Evolutionary conservation across 2,888 invertebrate genomes (phyloP).

Genomic region (Seladonia tumulorum): DNA sequence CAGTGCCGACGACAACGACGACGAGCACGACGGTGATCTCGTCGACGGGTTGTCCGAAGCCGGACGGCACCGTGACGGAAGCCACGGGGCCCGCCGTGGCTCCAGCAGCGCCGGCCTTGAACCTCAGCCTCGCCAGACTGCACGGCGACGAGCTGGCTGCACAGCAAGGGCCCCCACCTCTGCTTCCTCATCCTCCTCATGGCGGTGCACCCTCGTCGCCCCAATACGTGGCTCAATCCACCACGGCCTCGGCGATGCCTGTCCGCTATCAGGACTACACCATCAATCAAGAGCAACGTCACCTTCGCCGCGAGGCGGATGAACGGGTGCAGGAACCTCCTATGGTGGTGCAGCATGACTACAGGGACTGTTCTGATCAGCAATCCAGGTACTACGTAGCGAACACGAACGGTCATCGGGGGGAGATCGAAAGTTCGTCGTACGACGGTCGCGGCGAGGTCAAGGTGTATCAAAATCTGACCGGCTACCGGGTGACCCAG

Average conservation of each 20-base stretch:
- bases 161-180: constrained; percentile 75
- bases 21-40: constrained; percentile 44
- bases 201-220: constrained; percentile 84
- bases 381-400: constrained; percentile 55
- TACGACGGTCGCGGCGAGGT: constrained; percentile 51
- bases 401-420: constrained; percentile 53
- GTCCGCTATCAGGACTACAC: constrained; percentile 66
- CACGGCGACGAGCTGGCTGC: constrained; percentile 82
- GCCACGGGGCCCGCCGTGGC: constrained; percentile 72
- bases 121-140: constrained; percentile 85
- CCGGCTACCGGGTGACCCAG: constrained; percentile 50
- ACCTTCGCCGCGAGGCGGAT: constrained; percentile 49
- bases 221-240: constrained; percentile 82
- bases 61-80: constrained; percentile 66
- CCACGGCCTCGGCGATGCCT: constrained; percentile 48
- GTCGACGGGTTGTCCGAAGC: constrained; percentile 60
- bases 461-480: constrained; percentile 69
- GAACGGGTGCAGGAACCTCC: constrained; percentile 57
- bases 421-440: constrained; percentile 47
- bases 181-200: constrained; percentile 73
- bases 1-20: neutral
- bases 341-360: constrained; percentile 45
- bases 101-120: constrained; percentile 84
- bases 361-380: constrained; percentile 43
- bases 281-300: constrained; percentile 60